A percentile compares a stretch with the other conserved stretches of the same genome.
phyloP scores from a whole-genome alignment of 2,888 invertebrate genomes.

The Morinoia aosen region DNA sequence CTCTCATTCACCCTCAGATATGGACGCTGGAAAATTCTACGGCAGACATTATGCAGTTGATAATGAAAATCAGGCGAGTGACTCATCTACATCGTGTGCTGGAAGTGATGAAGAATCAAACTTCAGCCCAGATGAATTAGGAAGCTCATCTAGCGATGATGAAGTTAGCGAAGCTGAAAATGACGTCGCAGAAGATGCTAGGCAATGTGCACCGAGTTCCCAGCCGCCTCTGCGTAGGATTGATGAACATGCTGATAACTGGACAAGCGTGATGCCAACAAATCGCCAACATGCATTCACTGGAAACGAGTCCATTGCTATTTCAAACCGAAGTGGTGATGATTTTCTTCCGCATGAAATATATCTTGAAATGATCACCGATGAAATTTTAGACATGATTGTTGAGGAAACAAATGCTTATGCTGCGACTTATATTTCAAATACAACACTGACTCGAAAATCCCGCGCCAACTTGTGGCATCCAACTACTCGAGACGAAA shows the following conservation, averaged over 20 bases:
- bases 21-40: too few relatives aligned
- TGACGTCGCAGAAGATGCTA: background rate
- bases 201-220: background rate
- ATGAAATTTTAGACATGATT: background rate
- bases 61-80: background rate
- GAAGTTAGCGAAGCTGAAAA: too few relatives aligned
- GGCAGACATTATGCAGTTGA: too few relatives aligned
- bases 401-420: too few relatives aligned
- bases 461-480: conserved; percentile 4
- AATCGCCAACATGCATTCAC: background rate
- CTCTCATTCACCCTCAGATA: too few relatives aligned
- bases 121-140: too few relatives aligned
- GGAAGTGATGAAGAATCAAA: too few relatives aligned
- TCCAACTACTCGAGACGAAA: too few relatives aligned
- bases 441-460: background rate
- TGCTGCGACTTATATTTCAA: background rate
- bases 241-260: background rate
- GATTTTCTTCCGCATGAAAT: background rate
- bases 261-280: background rate
- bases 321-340: background rate
- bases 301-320: background rate
- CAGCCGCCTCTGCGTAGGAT: background rate
- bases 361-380: background rate
- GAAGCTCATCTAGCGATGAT: too few relatives aligned
- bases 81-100: background rate